Conservation (phyloP, 2,888 invertebrate genomes). For the Eupithecia dodoneata region DNA sequence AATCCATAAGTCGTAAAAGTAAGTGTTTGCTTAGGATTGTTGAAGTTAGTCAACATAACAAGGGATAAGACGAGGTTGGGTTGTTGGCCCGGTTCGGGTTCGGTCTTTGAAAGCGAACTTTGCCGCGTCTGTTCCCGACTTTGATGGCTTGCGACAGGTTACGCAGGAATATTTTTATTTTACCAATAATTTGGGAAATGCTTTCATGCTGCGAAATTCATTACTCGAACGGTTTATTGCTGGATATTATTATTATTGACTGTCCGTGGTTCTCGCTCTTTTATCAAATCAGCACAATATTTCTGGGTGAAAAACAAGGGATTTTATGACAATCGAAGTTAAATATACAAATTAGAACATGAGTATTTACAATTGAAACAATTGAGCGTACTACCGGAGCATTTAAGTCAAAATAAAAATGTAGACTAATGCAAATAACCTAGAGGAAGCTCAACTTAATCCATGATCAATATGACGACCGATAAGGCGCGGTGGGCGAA, state of each 20-base stretch:
- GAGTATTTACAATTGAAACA: no score
- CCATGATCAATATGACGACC: no score
- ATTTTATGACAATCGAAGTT: no score
- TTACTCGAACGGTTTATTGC: neutral
- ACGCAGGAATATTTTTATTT: slow-evolving; percentile 16
- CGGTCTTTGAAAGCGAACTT: slow-evolving; percentile 39
- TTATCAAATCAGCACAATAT: neutral
- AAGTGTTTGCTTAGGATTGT: slow-evolving; percentile 53
- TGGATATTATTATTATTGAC: slow-evolving; percentile 2
- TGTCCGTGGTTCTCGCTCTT: neutral
- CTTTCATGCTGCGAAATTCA: slow-evolving; percentile 12
- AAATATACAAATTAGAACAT: no score
- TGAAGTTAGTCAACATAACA: slow-evolving; percentile 39
- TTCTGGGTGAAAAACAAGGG: neutral
- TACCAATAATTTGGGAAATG: slow-evolving; percentile 10
- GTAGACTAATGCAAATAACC: no score
- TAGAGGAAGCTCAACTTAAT: neutral
- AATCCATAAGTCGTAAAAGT: slow-evolving; percentile 51
- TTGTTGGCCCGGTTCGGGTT: neutral
- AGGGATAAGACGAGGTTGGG: slow-evolving; percentile 28
- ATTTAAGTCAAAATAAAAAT: no score
- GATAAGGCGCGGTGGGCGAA: no score
- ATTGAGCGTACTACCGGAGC: no score
- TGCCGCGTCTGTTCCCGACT: slow-evolving; percentile 27
- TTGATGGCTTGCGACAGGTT: slow-evolving; percentile 19